These are phyloP conservation scores for Phalacrocorax brasilianus DNA, from an alignment of 2,113 vertebrate species.

Conservation along the genomic window DNA sequence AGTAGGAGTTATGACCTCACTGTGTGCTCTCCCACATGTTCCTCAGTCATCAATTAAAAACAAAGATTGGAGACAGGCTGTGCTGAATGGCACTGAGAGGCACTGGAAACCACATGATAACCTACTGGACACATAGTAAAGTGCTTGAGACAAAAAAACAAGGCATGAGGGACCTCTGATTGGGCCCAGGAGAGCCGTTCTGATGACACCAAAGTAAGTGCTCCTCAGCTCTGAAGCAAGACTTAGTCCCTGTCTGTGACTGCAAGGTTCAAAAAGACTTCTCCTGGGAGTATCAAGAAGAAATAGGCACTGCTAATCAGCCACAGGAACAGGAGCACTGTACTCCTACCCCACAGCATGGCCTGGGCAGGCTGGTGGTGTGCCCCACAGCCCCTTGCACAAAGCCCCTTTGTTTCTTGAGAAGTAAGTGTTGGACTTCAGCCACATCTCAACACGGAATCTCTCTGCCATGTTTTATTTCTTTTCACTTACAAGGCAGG, in stretches of 20 bases:
- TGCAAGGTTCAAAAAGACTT: neutral
- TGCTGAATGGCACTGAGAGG: neutral
- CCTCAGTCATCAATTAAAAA: neutral
- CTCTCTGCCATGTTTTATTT: neutral
- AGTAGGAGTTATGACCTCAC: neutral
- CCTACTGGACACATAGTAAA: neutral
- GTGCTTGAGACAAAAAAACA: neutral
- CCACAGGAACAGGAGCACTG: neutral
- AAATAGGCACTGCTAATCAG: neutral
- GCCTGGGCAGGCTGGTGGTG: neutral
- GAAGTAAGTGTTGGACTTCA: neutral
- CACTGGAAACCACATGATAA: neutral
- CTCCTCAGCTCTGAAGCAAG: neutral
- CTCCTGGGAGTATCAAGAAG: neutral
- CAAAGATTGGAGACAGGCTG: neutral
- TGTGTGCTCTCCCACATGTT: neutral
- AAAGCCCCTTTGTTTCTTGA: neutral
- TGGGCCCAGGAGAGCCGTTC: neutral
- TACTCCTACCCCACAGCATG: neutral
- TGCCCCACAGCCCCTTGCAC: neutral
- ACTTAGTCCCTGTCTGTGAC: neutral
- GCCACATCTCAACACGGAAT: neutral
- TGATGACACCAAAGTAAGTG: neutral
- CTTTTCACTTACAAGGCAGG: neutral
- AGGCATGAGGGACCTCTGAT: neutral